These are phyloP conservation scores for Noctua pronuba DNA, from an alignment of 2,888 invertebrate species.

Conservation along the genomic window DNA sequence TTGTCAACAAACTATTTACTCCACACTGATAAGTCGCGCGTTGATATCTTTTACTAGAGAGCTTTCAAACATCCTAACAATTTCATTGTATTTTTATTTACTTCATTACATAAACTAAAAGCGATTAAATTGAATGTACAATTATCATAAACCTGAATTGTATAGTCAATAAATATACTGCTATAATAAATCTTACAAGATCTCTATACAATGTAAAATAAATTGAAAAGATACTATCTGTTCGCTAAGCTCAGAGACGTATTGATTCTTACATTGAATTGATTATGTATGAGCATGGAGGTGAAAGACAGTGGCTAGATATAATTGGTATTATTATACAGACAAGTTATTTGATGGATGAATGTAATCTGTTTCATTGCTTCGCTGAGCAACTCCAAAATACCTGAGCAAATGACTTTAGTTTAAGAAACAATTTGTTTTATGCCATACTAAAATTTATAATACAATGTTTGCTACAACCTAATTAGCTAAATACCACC, in stretches of 20 bases:
- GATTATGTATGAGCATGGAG: slow-evolving; percentile 61
- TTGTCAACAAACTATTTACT: background rate
- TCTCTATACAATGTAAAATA: slow-evolving; percentile 58
- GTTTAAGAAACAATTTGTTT: slow-evolving; percentile 10
- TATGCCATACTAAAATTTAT: background rate
- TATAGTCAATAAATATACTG: slow-evolving; percentile 31
- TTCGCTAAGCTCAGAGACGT: slow-evolving; percentile 34
- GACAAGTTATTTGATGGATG: slow-evolving; percentile 59
- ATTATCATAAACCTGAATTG: slow-evolving; percentile 27
- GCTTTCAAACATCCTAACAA: slow-evolving; percentile 23
- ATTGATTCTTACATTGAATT: slow-evolving; percentile 54
- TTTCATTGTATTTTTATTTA: background rate
- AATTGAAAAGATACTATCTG: slow-evolving; percentile 55
- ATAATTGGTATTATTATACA: slow-evolving; percentile 44
- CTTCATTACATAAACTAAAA: background rate
- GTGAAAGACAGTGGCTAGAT: slow-evolving; percentile 51
- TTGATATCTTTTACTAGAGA: slow-evolving; percentile 60
- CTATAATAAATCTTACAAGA: slow-evolving; percentile 57
- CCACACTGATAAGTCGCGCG: slow-evolving; percentile 38
- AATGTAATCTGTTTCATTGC: slow-evolving; percentile 31
- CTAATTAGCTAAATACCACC: slow-evolving; percentile 30
- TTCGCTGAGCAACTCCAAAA: slow-evolving; percentile 32
- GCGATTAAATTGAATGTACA: slow-evolving; percentile 14
- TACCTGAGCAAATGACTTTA: slow-evolving; percentile 1
- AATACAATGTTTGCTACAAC: background rate